These are phyloP conservation scores for Myiagra hebetior DNA, from an alignment of 2,113 vertebrate genomes.

Conservation along the genomic window DNA sequence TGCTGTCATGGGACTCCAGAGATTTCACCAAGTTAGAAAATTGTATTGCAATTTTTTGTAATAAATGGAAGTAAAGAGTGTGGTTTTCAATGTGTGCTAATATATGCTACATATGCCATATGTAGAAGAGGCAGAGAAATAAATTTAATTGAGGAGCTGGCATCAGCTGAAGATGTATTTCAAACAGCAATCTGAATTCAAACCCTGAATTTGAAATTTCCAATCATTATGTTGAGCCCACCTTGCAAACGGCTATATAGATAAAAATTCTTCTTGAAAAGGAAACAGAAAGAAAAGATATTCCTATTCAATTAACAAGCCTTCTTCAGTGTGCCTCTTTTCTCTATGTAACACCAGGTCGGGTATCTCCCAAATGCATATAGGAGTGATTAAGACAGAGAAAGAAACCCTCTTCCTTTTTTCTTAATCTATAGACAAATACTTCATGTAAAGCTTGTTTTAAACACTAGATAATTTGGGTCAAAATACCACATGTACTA, in stretches of 20 bases:
- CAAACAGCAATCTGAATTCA: background rate
- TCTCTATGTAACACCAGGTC: background rate
- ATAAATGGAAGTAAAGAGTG: background rate
- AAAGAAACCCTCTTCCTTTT: background rate
- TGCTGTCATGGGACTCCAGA: background rate
- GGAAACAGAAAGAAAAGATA: background rate
- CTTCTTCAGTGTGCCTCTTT: background rate
- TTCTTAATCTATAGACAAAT: background rate
- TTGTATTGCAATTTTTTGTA: background rate
- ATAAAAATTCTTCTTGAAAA: background rate
- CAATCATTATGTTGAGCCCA: background rate
- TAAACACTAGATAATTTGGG: background rate
- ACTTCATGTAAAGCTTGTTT: background rate
- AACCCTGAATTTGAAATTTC: background rate
- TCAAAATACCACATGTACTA: background rate
- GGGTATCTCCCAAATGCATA: background rate
- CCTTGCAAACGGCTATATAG: background rate
- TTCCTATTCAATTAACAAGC: background rate
- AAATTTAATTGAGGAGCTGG: background rate
- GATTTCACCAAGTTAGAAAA: background rate
- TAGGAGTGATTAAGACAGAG: background rate
- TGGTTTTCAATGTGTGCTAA: background rate
- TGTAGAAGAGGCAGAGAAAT: background rate
- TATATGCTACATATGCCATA: background rate
- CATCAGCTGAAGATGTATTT: background rate